Evolutionary conservation across 2,888 invertebrate genomes (phyloP), one percentile per base, ranked within the genome.

Genomic region (Operophtera brumata): DNA sequence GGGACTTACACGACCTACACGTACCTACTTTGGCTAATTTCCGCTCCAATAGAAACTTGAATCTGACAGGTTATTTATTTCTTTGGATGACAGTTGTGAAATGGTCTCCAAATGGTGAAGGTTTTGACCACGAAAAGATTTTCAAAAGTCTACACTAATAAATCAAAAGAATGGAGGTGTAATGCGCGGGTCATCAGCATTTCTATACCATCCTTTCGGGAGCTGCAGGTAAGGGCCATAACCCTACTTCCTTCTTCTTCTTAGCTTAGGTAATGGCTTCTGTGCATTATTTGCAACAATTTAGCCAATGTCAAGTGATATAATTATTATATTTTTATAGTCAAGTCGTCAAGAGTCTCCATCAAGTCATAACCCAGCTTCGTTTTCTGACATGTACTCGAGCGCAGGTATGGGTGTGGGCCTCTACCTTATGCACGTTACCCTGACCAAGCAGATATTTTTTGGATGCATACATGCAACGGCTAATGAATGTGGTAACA

Each of bases 401-500:
- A 20, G 8, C 30, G 8, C 8, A 7, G 9, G 2, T 30, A 30
- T 9, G 9, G 9, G 8, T 9, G 30, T 30, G 8, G 30, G 30
- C 30, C 30, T 1, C 7, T 30, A 30, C 7, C 8, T 9, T 30
- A 9, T 2, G 2, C 30, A 30, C 9, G 9, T 8, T 26, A 26
- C 7, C 2, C 7, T 30, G 20, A 20, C 20, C 4, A 20, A 4
- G 4, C 20, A 3, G 20, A 20, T 30, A 30, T 2, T 30, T 9
- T 30, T 30, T 7, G 30, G 8, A 37, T 37, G 13, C 13, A 14
- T n/a, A 13, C 32, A 53, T 32, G 46, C 42, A 47, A 28, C 30
- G 32, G 32, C 47, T 54, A 47, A 46, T 34, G 14, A 32, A 44
- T 56, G 46, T 49, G 47, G 47, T 45, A 50, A 55, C 39, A 41